A percentile compares a stretch with the other conserved stretches of the same genome.
These are phyloP conservation scores for Archegozetes longisetosus DNA, from an alignment of 1,140 invertebrate species.

Conservation along the genomic window DNA sequence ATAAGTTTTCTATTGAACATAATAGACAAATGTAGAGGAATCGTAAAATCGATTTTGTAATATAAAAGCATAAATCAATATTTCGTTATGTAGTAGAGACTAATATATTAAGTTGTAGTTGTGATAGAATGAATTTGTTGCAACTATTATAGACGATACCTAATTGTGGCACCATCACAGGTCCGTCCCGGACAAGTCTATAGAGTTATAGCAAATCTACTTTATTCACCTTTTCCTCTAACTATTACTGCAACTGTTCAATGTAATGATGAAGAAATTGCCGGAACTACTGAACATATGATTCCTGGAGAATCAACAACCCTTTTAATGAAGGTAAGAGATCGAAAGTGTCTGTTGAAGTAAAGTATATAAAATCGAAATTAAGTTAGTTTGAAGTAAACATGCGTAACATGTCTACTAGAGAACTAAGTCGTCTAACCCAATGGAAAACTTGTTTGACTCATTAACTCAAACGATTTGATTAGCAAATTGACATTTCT, in stretches of 20 bases:
- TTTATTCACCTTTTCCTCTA: constrained; percentile 21
- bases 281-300: constrained; percentile 21
- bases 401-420: no score
- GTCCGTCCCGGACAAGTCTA: constrained; percentile 72
- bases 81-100: no score
- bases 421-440: no score
- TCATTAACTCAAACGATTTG: no score
- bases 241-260: constrained; percentile 27
- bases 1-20: background rate
- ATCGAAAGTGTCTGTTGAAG: background rate
- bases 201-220: constrained; percentile 48
- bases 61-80: constrained; percentile 25
- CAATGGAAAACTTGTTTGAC: no score
- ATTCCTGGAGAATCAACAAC: constrained; percentile 24
- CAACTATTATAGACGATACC: constrained; percentile 77
- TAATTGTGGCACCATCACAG: constrained; percentile 66
- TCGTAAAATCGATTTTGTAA: background rate
- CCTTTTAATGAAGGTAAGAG: constrained; percentile 27
- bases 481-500: no score
- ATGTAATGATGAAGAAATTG: constrained; percentile 28
- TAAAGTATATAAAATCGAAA: no score
- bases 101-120: no score
- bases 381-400: background rate
- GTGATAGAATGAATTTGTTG: no score
- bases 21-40: background rate